Conservation (phyloP, 2,113 vertebrate genomes). For the Labeo rohita region DNA sequence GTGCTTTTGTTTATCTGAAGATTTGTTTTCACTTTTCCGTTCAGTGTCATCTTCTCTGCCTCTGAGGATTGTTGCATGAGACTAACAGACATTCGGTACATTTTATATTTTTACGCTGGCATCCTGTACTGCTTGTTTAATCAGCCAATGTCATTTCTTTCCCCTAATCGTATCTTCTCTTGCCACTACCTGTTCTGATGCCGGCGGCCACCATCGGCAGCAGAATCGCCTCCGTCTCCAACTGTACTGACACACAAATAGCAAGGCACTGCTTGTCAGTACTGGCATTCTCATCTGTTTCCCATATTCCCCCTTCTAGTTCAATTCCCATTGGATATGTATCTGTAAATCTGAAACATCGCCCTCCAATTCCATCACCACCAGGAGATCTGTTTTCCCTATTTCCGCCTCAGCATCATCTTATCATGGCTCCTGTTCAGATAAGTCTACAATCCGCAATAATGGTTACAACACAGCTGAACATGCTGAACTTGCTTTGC, state of each 20-base stretch:
- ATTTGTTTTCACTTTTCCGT: not conserved
- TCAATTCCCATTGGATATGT: constrained; percentile 23
- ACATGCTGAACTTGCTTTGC: constrained; percentile 3
- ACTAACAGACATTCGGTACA: not conserved
- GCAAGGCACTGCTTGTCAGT: constrained; percentile 34
- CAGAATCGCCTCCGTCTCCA: constrained; percentile 7
- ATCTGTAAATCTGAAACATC: constrained; percentile 40
- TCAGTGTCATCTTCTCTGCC: not conserved
- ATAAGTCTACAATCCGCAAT: constrained; percentile 35
- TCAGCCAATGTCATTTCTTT: constrained; percentile 23
- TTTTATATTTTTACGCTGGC: constrained; percentile 29
- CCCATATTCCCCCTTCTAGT: constrained; percentile 13
- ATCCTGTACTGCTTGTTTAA: constrained; percentile 24
- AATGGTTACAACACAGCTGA: constrained; percentile 23
- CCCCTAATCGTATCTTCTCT: not conserved
- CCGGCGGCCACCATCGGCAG: not conserved
- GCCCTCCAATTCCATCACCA: constrained; percentile 24
- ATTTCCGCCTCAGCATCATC: constrained; percentile 24
- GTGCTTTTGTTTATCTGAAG: not conserved
- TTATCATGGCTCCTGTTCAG: constrained; percentile 15
- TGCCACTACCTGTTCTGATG: constrained; percentile 8
- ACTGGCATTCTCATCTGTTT: constrained; percentile 21
- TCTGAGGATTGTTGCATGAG: not conserved
- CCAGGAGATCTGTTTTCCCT: constrained; percentile 10
- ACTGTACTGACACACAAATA: constrained; percentile 14